Conservation (phyloP, 2,888 invertebrate species). For the Drosophila ezoana region DNA sequence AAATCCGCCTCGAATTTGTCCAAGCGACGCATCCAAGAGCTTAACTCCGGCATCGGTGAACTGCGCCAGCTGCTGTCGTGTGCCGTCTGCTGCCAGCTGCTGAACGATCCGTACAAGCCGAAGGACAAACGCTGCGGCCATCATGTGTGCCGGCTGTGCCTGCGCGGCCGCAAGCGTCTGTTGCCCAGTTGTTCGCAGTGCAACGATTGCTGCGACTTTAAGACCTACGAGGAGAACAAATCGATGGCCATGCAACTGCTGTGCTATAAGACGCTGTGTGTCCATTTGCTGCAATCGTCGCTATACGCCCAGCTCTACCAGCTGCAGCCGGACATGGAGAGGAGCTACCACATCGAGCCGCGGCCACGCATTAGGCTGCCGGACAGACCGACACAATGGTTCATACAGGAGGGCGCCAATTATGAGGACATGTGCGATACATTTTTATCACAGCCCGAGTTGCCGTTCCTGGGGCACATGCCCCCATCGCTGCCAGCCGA, state of each 20-base stretch:
- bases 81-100: conserved; percentile 93
- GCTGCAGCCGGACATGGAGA: neutral
- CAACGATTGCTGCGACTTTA: conserved; percentile 92
- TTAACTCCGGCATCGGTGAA: conserved; percentile 93
- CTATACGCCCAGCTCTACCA: conserved; percentile 86
- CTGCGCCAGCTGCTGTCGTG: conserved; percentile 94
- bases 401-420: conserved; percentile 92
- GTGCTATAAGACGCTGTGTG: conserved; percentile 95
- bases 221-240: conserved; percentile 92
- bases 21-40: conserved; percentile 91
- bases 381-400: conserved; percentile 85
- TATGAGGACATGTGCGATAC: conserved; percentile 92
- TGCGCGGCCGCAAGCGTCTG: conserved; percentile 93
- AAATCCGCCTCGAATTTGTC: conserved; percentile 47
- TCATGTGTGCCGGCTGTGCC: conserved; percentile 93
- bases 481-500: conserved; percentile 85
- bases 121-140: conserved; percentile 93
- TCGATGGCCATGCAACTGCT: conserved; percentile 92
- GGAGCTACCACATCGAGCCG: conserved; percentile 66
- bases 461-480: conserved; percentile 86
- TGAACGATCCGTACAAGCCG: conserved; percentile 93
- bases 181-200: conserved; percentile 94
- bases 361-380: conserved; percentile 79
- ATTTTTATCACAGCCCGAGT: conserved; percentile 87
- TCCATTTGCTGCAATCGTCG: conserved; percentile 91